Conservation (phyloP, 2,888 invertebrate genomes). For the Halocaridina rubra region DNA sequence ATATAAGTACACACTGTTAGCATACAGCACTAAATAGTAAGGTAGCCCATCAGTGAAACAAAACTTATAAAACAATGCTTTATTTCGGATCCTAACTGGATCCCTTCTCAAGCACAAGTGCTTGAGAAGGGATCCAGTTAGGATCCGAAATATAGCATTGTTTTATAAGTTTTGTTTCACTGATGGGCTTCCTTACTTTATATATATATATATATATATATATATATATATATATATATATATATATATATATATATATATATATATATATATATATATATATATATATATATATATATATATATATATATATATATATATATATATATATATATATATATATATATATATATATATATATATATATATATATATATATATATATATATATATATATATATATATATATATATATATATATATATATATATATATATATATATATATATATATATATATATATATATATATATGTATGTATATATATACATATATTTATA, state of each 20-base stretch:
- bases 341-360: conserved; percentile 21
- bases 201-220: conserved; percentile 12
- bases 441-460: background rate
- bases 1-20: conserved; percentile 1
- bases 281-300: background rate
- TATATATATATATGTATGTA: conserved; percentile 4
- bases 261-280: background rate
- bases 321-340: conserved; percentile 26
- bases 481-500: conserved; percentile 25
- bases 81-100: no score
- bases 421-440: background rate
- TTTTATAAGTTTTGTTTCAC: no score
- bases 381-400: background rate
- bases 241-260: background rate
- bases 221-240: background rate
- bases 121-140: no score
- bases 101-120: no score
- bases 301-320: conserved; percentile 2
- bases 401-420: background rate
- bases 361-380: conserved; percentile 5
- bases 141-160: no score
- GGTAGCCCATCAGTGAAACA: no score
- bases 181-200: no score
- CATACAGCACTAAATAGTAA: no score
- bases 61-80: no score